Evolutionary conservation across 2,797 vertebrate species (phyloP).

Genomic region (Rousettus madagascariensis): DNA sequence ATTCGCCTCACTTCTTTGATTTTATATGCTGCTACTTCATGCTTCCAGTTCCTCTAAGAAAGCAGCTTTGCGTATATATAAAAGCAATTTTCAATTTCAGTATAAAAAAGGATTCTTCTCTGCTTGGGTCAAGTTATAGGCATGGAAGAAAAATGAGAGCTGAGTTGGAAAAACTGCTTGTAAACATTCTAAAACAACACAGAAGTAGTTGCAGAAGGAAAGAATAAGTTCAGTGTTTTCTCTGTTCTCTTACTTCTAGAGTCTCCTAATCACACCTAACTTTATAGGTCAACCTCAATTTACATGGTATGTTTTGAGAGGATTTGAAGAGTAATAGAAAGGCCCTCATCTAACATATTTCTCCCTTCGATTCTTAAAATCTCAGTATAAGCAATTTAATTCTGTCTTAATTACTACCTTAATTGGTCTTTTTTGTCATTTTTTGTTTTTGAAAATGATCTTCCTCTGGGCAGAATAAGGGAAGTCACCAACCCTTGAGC

Average conservation of each 20-base stretch:
- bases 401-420: background rate
- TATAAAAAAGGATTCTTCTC: background rate
- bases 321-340: constrained; percentile 39
- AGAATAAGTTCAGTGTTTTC: background rate
- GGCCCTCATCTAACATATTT: background rate
- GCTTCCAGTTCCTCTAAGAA: background rate
- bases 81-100: background rate
- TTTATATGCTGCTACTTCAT: background rate
- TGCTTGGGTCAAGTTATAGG: background rate
- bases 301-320: background rate
- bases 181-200: background rate
- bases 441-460: background rate
- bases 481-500: background rate
- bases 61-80: background rate
- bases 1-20: background rate
- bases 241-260: background rate
- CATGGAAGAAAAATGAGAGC: background rate
- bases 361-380: background rate
- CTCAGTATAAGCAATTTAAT: constrained; percentile 28
- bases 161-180: background rate
- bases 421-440: background rate
- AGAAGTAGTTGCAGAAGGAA: background rate
- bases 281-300: background rate
- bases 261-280: background rate
- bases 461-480: background rate